Conservation (phyloP, 2,888 invertebrate genomes). For the Volucella bombylans region DNA sequence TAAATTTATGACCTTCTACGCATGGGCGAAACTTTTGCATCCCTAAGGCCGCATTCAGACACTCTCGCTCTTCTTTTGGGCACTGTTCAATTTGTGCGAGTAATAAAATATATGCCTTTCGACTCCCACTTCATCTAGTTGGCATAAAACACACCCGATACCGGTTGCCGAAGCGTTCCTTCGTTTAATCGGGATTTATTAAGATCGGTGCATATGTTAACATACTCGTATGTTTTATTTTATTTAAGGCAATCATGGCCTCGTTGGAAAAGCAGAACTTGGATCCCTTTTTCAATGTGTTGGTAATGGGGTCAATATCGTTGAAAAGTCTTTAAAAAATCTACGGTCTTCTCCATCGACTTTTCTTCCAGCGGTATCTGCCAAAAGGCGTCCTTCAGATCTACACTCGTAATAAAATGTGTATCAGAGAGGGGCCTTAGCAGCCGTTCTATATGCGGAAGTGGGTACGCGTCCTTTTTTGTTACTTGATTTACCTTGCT, state of each 20-base stretch:
- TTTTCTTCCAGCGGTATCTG: slow-evolving; percentile 1
- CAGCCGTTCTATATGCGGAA: too few relatives aligned
- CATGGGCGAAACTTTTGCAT: not conserved
- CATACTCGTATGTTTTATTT: not conserved
- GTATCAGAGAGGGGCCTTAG: slow-evolving; percentile 6
- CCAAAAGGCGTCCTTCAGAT: slow-evolving; percentile 57
- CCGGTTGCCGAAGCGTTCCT: not conserved
- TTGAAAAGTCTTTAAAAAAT: too few relatives aligned
- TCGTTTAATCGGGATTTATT: not conserved
- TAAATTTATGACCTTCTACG: too few relatives aligned
- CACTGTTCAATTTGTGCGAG: slow-evolving; percentile 14
- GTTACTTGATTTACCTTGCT: slow-evolving; percentile 23
- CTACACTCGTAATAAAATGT: slow-evolving; percentile 53
- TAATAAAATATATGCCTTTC: slow-evolving; percentile 9
- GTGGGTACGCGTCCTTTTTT: too few relatives aligned
- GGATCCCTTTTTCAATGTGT: too few relatives aligned
- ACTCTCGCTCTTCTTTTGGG: slow-evolving; percentile 39
- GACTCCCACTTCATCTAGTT: not conserved
- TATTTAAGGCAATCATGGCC: too few relatives aligned
- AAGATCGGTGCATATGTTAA: slow-evolving; percentile 1
- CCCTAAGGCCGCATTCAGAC: not conserved
- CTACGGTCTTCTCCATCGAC: too few relatives aligned
- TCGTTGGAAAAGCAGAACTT: not conserved
- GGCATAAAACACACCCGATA: too few relatives aligned
- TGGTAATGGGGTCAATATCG: not conserved